Base-by-base conservation (phyloP, 2,888 invertebrate genomes). In the Drosophila multiciliata region DNA sequence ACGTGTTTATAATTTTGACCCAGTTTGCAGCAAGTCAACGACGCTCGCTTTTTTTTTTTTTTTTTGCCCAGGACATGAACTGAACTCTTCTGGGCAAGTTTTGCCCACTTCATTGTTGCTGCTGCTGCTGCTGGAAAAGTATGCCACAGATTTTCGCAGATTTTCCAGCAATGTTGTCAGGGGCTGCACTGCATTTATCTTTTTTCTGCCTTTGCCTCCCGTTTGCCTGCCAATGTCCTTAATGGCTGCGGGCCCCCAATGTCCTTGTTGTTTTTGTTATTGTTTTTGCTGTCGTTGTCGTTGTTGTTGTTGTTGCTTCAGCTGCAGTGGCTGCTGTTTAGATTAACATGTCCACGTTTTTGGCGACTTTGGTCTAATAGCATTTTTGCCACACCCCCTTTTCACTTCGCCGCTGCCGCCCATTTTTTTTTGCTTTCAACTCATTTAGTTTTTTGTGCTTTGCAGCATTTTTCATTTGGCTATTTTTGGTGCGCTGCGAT, bases 1-100 rank as follows among this genome's bases (percentile, higher is more conserved):
- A 87, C 86, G 89, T 87, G 89, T 80, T 89, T 87, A 87, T 87
- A 87, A 87, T 87, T 87, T 87, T 87, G 86, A 87, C 86, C 89
- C 85, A 87, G 89, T 87, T 87, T 74, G 54, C 36, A 40, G 49
- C 60, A 62, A 73, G 38, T 62, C 72, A 66, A 45, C 70, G 62
- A 45, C 45, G 45, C 23, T 15, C 15, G 45, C 15, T 45, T 45
- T 45, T 29, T 29, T 29, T 29, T 29, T 29, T 26, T 26, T 5
- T 29, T 26, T 45, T 52, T 33, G 49, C 42, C 35, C 26, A 63
- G 75, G 60, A 53, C 45, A 53, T 54, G 63, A 45, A 35, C 63
- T 60, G 38, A 26, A 26, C 55, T 54, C 66, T 61, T 55, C 42
- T 73, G 66, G 66, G 57, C 75, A 62, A 75, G 61, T 71, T 65